Conservation (phyloP, 35 echinoderm and acorn worm species). For the Strongylocentrotus purpuratus region DNA sequence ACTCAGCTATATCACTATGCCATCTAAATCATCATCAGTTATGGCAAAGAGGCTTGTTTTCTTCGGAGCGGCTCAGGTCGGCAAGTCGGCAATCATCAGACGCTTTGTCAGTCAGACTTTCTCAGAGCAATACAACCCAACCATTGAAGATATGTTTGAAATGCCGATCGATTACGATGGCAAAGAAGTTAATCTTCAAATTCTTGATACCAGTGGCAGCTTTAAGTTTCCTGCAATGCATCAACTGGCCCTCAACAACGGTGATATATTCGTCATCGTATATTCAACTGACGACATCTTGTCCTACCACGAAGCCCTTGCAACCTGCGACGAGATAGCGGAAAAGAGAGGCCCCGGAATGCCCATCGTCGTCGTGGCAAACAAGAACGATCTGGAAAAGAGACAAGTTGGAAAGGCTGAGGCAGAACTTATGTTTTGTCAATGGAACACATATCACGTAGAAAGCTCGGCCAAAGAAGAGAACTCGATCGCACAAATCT, state of each 20-base stretch:
- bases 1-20: too few relatives aligned
- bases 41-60: slow-evolving; percentile 25
- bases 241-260: slow-evolving; percentile 11
- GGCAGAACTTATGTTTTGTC: slow-evolving; percentile 41
- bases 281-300: slow-evolving; percentile 24
- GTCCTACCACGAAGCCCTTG: slow-evolving; percentile 30
- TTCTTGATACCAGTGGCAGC: slow-evolving; percentile 45
- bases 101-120: slow-evolving; percentile 2
- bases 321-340: slow-evolving; percentile 38
- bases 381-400: slow-evolving; percentile 16
- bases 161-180: neutral
- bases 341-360: neutral
- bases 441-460: neutral
- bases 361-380: slow-evolving; percentile 40
- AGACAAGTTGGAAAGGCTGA: neutral
- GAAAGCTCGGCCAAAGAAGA: slow-evolving; percentile 21
- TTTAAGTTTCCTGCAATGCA: slow-evolving; percentile 45
- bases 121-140: neutral
- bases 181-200: neutral
- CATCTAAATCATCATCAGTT: neutral
- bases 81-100: slow-evolving; percentile 41
- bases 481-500: neutral
- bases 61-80: slow-evolving; percentile 24
- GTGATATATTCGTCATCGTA: slow-evolving; percentile 39
- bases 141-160: slow-evolving; percentile 47